phyloP scores from a whole-genome alignment of 2,797 vertebrate genomes.

The Oryzias sinensis region DNA sequence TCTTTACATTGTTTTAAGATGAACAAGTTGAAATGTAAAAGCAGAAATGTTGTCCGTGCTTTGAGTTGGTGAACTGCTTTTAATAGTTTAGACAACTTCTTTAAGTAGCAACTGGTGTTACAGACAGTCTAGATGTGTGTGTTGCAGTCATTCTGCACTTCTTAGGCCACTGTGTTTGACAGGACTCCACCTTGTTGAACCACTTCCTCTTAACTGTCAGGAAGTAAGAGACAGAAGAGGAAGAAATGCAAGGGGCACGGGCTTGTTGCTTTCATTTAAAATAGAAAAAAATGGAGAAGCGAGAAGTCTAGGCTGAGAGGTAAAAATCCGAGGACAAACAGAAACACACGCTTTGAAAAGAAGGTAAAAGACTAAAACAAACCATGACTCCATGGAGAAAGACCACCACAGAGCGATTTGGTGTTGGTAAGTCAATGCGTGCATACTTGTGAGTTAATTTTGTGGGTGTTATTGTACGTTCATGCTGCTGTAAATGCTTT shows the following conservation, averaged over 20 bases:
- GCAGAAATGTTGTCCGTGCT: neutral
- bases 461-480: conserved; percentile 4
- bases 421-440: conserved; percentile 72
- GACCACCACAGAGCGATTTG: conserved; percentile 65
- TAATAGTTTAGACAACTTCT: no score
- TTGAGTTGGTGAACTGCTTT: neutral
- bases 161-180: conserved; percentile 17
- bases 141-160: conserved; percentile 14
- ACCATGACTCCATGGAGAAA: conserved; percentile 76
- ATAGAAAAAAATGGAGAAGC: conserved; percentile 61
- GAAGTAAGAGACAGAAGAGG: conserved; percentile 75
- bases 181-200: conserved; percentile 57
- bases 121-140: conserved; percentile 2
- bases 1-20: no score
- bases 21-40: no score
- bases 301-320: conserved; percentile 36
- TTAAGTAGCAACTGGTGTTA: neutral
- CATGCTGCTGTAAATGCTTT: neutral
- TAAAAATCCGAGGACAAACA: conserved; percentile 10
- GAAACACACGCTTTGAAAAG: conserved; percentile 10
- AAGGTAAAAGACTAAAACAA: conserved; percentile 19
- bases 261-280: conserved; percentile 55
- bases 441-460: conserved; percentile 1
- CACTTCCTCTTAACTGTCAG: conserved; percentile 68
- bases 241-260: conserved; percentile 69